A percentile compares a stretch with the other conserved stretches of the same genome.
Evolutionary conservation across 2,113 vertebrate genomes (phyloP).

Genomic region (Pseudorasbora parva): DNA sequence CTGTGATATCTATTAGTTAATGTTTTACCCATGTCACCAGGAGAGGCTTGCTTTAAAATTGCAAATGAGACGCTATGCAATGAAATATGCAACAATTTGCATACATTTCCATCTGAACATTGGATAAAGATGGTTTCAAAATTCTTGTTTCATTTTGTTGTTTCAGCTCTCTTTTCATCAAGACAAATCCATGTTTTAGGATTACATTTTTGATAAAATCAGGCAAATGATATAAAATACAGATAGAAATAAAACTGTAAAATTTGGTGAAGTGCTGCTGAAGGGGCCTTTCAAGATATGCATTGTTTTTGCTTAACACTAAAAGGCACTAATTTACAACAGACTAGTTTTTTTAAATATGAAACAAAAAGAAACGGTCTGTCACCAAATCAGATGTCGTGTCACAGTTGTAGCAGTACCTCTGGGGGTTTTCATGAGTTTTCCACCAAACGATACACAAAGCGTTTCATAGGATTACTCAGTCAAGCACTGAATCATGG

Average conservation of each 20-base stretch:
- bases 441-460: constrained; percentile 26
- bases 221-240: background rate
- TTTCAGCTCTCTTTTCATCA: background rate
- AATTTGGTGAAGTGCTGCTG: too few relatives aligned
- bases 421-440: background rate
- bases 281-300: background rate
- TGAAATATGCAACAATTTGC: background rate
- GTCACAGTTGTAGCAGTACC: background rate
- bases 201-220: background rate
- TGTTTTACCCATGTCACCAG: too few relatives aligned
- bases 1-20: too few relatives aligned
- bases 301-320: background rate
- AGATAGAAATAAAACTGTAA: background rate
- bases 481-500: constrained; percentile 43
- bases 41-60: background rate
- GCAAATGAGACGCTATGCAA: background rate
- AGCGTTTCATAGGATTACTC: constrained; percentile 32
- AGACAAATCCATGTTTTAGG: background rate
- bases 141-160: background rate
- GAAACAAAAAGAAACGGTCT: background rate
- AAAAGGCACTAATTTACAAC: background rate
- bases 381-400: background rate
- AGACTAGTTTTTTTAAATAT: background rate
- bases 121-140: background rate
- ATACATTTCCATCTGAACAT: background rate